Percentiles rank a stretch among this genome's conserved stretches.
Conservation (phyloP, 2,797 vertebrate genomes). For the Pseudomugil tenellus region DNA sequence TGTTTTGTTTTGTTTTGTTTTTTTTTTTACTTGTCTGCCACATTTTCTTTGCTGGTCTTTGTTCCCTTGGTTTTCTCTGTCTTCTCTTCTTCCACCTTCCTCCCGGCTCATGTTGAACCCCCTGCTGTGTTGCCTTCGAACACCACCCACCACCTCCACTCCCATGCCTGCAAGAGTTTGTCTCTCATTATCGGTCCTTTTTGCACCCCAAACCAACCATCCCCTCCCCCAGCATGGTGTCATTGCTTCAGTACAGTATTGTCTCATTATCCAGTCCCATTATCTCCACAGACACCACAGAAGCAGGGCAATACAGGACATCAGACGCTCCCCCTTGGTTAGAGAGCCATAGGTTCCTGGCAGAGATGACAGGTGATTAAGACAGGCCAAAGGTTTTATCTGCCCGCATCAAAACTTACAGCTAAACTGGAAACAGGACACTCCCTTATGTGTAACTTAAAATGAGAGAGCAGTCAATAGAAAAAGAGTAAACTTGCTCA, state of each 20-base stretch:
- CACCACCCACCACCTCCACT: constrained; percentile 54
- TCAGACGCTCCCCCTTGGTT: constrained; percentile 67
- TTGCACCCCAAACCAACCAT: constrained; percentile 58
- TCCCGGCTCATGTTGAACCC: constrained; percentile 57
- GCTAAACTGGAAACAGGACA: neutral
- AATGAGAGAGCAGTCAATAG: constrained; percentile 6
- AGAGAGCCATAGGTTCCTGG: constrained; percentile 43
- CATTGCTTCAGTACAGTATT: constrained; percentile 60
- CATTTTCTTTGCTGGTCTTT: constrained; percentile 63
- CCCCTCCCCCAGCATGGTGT: constrained; percentile 69
- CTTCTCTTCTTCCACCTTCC: constrained; percentile 52
- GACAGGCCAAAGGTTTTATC: constrained; percentile 57
- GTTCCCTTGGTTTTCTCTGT: constrained; percentile 37
- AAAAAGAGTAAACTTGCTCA: neutral
- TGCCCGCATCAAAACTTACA: constrained; percentile 13
- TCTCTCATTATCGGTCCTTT: constrained; percentile 81
- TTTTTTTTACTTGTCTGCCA: constrained; percentile 24
- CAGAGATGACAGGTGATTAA: constrained; percentile 61
- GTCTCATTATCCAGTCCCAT: constrained; percentile 67
- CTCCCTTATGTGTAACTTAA: constrained; percentile 5
- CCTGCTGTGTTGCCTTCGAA: constrained; percentile 70
- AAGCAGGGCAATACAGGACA: constrained; percentile 59
- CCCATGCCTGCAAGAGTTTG: constrained; percentile 71
- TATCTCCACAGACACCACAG: constrained; percentile 68
- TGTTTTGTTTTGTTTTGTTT: too few species aligned